Conservation (phyloP, 2,888 invertebrate genomes). For the Poecilobothrus nobilitatus region DNA sequence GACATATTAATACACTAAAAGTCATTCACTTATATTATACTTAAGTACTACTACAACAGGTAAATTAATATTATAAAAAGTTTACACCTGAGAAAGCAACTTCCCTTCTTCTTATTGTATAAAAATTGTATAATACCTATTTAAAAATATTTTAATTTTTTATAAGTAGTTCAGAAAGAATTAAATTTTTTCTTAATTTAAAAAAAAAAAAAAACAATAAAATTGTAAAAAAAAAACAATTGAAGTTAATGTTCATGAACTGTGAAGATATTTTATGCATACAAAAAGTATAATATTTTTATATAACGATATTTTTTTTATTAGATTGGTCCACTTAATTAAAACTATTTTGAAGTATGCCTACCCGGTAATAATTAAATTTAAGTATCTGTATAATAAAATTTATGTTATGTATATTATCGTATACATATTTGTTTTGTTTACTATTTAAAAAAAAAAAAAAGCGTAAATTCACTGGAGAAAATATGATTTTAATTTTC, state of each 20-base stretch:
- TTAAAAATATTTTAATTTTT: neutral
- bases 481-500: too few relatives aligned
- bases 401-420: too few relatives aligned
- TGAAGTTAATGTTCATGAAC: neutral
- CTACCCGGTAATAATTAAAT: too few relatives aligned
- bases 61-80: neutral
- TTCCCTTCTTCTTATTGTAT: neutral
- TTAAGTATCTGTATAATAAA: too few relatives aligned
- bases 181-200: neutral
- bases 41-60: neutral
- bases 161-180: neutral
- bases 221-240: neutral
- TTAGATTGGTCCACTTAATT: neutral
- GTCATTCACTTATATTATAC: neutral
- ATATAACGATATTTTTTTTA: too few relatives aligned
- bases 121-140: neutral
- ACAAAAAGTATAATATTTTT: neutral
- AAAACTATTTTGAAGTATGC: too few relatives aligned
- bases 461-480: too few relatives aligned
- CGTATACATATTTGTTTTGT: too few relatives aligned
- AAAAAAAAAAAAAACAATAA: neutral
- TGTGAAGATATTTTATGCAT: neutral
- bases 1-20: too few relatives aligned
- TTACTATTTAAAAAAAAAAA: too few relatives aligned
- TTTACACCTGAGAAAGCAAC: constrained; percentile 5